A percentile compares a stretch with the other conserved stretches of the same genome.
Conservation (phyloP, 1,140 invertebrate species). For the Aphaenogaster ashmeadi region DNA sequence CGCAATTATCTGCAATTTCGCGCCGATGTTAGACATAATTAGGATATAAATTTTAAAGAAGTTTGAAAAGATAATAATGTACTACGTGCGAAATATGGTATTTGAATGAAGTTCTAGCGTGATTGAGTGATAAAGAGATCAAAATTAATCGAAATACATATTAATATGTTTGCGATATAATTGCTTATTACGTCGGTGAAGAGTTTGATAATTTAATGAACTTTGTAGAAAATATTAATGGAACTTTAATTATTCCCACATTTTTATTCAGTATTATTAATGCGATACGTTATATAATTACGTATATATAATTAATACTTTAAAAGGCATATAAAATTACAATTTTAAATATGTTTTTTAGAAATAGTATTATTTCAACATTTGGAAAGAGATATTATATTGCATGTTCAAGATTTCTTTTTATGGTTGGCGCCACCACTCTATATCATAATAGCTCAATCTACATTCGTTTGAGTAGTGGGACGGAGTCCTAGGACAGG, state of each 20-base stretch:
- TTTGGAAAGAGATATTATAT: background rate
- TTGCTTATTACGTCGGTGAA: conserved; percentile 26
- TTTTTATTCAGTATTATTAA: conserved; percentile 12
- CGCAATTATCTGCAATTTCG: conserved; percentile 52
- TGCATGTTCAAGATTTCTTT: background rate
- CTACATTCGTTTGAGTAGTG: conserved; percentile 26
- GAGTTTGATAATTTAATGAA: conserved; percentile 28
- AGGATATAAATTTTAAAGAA: conserved; percentile 57
- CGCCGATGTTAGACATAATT: conserved; percentile 52
- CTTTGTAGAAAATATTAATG: conserved; percentile 3
- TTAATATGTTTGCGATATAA: conserved; percentile 44
- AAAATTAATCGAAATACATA: conserved; percentile 47
- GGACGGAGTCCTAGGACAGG: conserved; percentile 3
- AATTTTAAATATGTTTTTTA: background rate
- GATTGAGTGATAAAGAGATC: conserved; percentile 44
- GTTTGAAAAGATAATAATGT: conserved; percentile 36
- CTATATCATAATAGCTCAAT: conserved; percentile 11
- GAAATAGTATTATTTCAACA: background rate
- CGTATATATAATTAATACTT: background rate
- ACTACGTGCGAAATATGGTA: conserved; percentile 12
- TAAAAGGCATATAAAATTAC: background rate
- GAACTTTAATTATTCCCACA: conserved; percentile 2
- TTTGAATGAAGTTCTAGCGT: conserved; percentile 9
- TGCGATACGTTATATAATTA: background rate
- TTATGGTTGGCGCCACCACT: conserved; percentile 8